phyloP scores from a whole-genome alignment of 2,113 vertebrate genomes.

The Neogale vison region DNA sequence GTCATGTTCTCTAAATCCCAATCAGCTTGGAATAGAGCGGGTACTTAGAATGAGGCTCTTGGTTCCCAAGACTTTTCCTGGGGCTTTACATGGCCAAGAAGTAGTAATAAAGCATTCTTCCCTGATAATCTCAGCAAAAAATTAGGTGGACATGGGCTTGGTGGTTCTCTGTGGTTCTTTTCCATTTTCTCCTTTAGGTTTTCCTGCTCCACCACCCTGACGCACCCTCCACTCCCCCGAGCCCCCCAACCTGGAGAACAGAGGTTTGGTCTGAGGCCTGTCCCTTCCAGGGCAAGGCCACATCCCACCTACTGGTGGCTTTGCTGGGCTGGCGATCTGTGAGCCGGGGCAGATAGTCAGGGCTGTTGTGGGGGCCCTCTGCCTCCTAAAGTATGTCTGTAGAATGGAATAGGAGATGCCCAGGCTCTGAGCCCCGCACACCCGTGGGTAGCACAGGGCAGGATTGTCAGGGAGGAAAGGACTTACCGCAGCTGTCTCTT shows the following conservation, averaged over 20 bases:
- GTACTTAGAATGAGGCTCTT: neutral
- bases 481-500: accelerated
- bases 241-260: neutral
- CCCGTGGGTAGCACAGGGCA: accelerated
- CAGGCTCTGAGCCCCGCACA: neutral
- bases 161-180: neutral
- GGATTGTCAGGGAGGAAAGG: accelerated
- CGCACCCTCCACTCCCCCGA: neutral
- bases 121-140: neutral
- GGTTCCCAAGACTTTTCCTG: neutral
- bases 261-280: neutral
- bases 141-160: accelerated
- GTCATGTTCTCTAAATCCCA: neutral
- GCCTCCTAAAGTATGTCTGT: neutral
- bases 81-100: neutral
- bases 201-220: neutral
- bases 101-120: neutral
- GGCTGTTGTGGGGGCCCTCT: neutral
- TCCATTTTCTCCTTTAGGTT: neutral
- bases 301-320: neutral
- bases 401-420: too few species aligned
- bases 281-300: neutral
- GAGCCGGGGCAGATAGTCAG: too few species aligned
- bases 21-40: neutral
- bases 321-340: neutral